Percentiles rank a stretch among this genome's conserved stretches.
phyloP scores from a whole-genome alignment of 2,888 invertebrate genomes.

The Archaeoteleia sp. region DNA sequence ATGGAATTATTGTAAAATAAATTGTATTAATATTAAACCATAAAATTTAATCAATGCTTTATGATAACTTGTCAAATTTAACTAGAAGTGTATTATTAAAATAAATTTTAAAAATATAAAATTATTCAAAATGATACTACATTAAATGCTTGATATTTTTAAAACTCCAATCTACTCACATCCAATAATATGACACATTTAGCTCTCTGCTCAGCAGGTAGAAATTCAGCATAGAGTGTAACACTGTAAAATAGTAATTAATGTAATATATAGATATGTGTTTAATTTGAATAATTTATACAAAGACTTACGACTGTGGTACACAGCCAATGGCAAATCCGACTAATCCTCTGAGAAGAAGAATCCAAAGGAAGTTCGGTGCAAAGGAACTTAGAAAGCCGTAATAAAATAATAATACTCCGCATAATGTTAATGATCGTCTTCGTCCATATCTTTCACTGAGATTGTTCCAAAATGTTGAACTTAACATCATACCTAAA shows the following conservation, averaged over 20 bases:
- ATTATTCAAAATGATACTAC: too few species aligned
- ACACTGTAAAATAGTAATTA: conserved; percentile 79
- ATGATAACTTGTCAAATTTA: too few species aligned
- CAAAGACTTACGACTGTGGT: conserved; percentile 91
- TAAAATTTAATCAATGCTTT: too few species aligned
- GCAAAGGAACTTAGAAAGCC: conserved; percentile 93
- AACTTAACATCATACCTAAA: conserved; percentile 97
- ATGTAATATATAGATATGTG: too few species aligned
- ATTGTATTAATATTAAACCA: too few species aligned
- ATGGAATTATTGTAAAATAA: too few species aligned
- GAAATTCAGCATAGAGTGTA: conserved; percentile 95
- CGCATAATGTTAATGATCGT: conserved; percentile 93
- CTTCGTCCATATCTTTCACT: conserved; percentile 95
- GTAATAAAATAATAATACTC: conserved; percentile 92
- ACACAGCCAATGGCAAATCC: conserved; percentile 98
- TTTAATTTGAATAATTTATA: conserved; percentile 43
- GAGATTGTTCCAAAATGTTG: conserved; percentile 96
- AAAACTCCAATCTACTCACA: conserved; percentile 82
- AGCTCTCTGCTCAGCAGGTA: conserved; percentile 94
- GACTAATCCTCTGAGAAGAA: conserved; percentile 92
- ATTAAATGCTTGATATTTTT: too few species aligned
- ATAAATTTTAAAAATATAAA: too few species aligned
- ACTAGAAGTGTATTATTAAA: too few species aligned
- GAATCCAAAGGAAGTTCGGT: conserved; percentile 92
- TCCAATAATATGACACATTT: conserved; percentile 96